Evolutionary conservation across 2,797 vertebrate genomes (phyloP).

Genomic region (Allobates femoralis): DNA sequence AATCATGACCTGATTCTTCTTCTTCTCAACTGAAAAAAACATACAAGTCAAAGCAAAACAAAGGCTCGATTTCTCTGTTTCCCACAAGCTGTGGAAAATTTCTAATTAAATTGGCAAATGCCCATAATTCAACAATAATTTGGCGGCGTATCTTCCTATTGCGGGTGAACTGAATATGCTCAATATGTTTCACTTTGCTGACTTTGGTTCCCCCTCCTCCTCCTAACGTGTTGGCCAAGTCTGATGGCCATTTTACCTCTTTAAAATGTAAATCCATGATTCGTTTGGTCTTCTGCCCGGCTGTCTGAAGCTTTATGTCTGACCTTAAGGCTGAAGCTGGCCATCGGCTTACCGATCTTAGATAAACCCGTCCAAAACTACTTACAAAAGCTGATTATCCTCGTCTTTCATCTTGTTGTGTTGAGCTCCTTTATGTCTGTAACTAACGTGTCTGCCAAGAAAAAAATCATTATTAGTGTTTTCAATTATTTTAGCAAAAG

Average conservation of each 20-base stretch:
- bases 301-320: constrained; percentile 23
- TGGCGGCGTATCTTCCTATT: constrained; percentile 16
- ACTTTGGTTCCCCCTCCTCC: constrained; percentile 30
- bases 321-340: constrained; percentile 16
- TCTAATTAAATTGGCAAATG: neutral
- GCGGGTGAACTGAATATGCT: constrained; percentile 29
- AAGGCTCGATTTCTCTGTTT: neutral
- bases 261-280: constrained; percentile 35
- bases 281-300: constrained; percentile 28
- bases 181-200: constrained; percentile 48
- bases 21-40: neutral
- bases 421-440: neutral
- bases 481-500: neutral
- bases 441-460: neutral
- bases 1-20: neutral
- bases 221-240: neutral
- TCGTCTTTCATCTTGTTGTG: constrained; percentile 6
- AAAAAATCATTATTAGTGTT: neutral
- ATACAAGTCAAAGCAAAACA: neutral
- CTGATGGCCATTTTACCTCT: neutral
- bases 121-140: neutral
- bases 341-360: neutral
- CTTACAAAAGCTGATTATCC: constrained; percentile 21
- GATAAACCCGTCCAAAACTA: neutral
- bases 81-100: constrained; percentile 33